Conservation (phyloP, 2,113 vertebrate genomes). For the Alethe castanea region DNA sequence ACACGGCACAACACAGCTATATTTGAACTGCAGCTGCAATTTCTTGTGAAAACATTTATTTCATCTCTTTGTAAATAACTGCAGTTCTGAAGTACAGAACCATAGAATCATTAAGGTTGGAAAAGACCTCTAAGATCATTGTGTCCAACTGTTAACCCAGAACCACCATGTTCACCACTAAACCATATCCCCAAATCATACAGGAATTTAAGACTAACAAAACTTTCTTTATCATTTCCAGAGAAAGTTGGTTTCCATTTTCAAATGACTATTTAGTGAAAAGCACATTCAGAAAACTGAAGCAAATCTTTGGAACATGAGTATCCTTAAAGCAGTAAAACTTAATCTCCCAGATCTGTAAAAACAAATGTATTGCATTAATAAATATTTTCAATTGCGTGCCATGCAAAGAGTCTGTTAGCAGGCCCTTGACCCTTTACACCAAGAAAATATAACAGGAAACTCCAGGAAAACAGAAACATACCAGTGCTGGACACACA, state of each 20-base stretch:
- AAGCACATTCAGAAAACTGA: background rate
- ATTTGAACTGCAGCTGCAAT: background rate
- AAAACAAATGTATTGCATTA: background rate
- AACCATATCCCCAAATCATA: background rate
- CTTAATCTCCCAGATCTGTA: background rate
- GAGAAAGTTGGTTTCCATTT: background rate
- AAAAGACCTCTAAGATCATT: background rate
- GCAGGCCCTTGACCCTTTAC: background rate
- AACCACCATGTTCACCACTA: background rate
- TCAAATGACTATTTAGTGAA: background rate
- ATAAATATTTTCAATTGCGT: constrained; percentile 21
- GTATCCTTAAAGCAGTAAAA: background rate
- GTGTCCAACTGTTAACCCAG: background rate
- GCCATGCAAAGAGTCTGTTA: background rate
- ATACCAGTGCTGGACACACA: background rate
- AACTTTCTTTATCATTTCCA: background rate
- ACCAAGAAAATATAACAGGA: background rate
- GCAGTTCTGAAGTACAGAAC: background rate
- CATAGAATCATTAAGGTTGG: background rate
- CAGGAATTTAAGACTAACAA: background rate
- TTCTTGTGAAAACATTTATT: background rate
- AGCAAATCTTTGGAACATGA: background rate
- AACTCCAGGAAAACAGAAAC: background rate
- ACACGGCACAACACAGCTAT: background rate
- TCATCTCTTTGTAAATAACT: background rate